A percentile compares a stretch with the other conserved stretches of the same genome.
Evolutionary conservation across 2,113 vertebrate species (phyloP).

Genomic region (Centropus unirufus): DNA sequence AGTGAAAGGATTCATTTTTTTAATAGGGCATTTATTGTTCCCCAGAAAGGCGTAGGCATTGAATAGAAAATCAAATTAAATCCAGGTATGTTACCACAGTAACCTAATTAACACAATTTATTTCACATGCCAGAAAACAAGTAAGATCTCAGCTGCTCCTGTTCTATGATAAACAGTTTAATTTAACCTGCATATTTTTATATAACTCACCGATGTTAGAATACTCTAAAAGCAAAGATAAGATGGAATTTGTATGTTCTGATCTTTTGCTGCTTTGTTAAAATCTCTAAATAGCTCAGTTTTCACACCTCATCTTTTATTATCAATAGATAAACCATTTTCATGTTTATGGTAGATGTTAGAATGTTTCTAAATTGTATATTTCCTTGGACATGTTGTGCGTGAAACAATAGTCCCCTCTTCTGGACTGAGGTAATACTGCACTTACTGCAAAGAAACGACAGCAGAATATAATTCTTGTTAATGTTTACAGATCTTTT

Average conservation of each 20-base stretch:
- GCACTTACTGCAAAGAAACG: conserved; percentile 1
- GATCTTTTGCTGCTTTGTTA: conserved; percentile 42
- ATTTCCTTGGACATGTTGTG: not conserved
- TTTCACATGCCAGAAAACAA: not conserved
- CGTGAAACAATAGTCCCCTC: conserved; percentile 70
- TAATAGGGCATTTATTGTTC: not conserved
- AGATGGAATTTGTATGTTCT: conserved; percentile 11
- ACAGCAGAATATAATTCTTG: not conserved
- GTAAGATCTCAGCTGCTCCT: not conserved
- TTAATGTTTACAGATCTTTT: not conserved
- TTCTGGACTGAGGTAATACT: conserved; percentile 55
- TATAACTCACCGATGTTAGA: not conserved
- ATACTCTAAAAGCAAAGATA: conserved; percentile 7
- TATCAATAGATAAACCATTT: conserved; percentile 42
- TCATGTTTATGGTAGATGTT: conserved; percentile 6
- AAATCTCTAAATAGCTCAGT: conserved; percentile 55
- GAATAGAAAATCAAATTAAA: conserved; percentile 27
- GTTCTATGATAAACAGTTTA: not conserved
- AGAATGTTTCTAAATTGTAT: not conserved
- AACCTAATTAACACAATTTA: not conserved
- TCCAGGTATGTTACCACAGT: not conserved
- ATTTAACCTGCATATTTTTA: not conserved
- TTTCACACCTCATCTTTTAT: conserved; percentile 53
- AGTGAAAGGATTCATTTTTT: conserved; percentile 42
- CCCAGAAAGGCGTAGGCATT: not conserved